phyloP scores from a whole-genome alignment of 2,888 invertebrate species.

The Ditylenchus weischeri region DNA sequence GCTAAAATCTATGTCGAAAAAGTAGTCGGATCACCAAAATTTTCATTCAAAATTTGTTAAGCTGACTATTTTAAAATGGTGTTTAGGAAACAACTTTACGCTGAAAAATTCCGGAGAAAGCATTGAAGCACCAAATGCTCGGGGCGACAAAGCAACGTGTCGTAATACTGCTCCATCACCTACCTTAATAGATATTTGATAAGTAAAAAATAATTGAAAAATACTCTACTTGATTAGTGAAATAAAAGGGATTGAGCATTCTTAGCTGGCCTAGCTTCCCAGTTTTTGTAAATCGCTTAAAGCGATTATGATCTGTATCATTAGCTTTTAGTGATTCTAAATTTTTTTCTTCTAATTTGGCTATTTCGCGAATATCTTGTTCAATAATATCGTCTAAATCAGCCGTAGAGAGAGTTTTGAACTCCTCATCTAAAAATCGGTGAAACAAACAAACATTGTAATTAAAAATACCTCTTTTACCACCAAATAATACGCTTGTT shows the following conservation, averaged over 20 bases:
- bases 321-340: background rate
- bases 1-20: too few relatives aligned
- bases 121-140: slow-evolving; percentile 16
- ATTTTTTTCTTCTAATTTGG: background rate
- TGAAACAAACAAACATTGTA: too few relatives aligned
- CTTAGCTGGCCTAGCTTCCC: background rate
- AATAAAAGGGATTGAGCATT: slow-evolving; percentile 1
- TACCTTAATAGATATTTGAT: background rate
- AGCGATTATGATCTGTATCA: background rate
- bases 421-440: background rate
- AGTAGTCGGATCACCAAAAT: too few relatives aligned
- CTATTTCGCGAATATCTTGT: slow-evolving; percentile 4
- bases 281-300: background rate
- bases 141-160: slow-evolving; percentile 18
- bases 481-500: background rate
- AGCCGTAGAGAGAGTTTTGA: background rate
- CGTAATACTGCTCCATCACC: slow-evolving; percentile 18
- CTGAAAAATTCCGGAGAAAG: slow-evolving; percentile 19
- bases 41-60: too few relatives aligned
- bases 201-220: background rate
- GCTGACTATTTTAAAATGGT: too few relatives aligned
- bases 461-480: background rate
- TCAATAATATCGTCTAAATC: slow-evolving; percentile 12
- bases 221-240: background rate
- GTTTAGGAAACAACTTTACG: slow-evolving; percentile 9